Conservation (phyloP, 2,113 vertebrate genomes). For the Salvelinus namaycush region DNA sequence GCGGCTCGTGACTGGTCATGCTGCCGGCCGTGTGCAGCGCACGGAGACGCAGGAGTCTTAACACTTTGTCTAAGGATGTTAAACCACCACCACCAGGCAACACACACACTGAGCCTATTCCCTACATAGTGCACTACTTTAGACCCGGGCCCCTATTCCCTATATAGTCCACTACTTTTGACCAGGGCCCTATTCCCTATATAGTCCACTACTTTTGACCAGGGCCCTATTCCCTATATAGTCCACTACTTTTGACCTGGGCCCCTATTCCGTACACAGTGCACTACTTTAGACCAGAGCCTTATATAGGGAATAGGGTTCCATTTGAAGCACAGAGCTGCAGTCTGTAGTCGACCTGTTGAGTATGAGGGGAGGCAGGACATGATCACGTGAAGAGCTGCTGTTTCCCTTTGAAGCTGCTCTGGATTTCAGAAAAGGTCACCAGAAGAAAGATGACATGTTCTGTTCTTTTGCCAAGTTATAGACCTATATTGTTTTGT, state of each 20-base stretch:
- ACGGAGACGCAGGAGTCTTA: slow-evolving; percentile 27
- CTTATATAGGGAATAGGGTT: no score
- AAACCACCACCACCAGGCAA: slow-evolving; percentile 14
- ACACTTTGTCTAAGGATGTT: slow-evolving; percentile 58
- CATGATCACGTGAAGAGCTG: slow-evolving; percentile 30
- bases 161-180: no score
- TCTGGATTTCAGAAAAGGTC: slow-evolving; percentile 3
- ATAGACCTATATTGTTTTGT: no score
- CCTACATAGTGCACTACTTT: no score
- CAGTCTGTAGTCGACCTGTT: slow-evolving; percentile 13
- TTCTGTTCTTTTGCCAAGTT: slow-evolving; percentile 4
- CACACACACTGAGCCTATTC: no score
- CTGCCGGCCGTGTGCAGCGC: slow-evolving; percentile 63
- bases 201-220: no score
- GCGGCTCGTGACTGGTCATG: slow-evolving; percentile 73
- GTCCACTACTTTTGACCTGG: no score
- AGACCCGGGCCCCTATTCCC: no score
- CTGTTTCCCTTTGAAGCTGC: slow-evolving; percentile 35
- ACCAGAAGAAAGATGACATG: slow-evolving; percentile 16
- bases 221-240: no score
- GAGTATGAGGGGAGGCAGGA: slow-evolving; percentile 12
- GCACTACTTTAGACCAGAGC: no score
- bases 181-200: no score
- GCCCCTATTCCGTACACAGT: no score
- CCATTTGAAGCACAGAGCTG: slow-evolving; percentile 2